These are phyloP conservation scores for Ferrisia virgata DNA, from an alignment of 2,888 invertebrate species.

Conservation along the genomic window DNA sequence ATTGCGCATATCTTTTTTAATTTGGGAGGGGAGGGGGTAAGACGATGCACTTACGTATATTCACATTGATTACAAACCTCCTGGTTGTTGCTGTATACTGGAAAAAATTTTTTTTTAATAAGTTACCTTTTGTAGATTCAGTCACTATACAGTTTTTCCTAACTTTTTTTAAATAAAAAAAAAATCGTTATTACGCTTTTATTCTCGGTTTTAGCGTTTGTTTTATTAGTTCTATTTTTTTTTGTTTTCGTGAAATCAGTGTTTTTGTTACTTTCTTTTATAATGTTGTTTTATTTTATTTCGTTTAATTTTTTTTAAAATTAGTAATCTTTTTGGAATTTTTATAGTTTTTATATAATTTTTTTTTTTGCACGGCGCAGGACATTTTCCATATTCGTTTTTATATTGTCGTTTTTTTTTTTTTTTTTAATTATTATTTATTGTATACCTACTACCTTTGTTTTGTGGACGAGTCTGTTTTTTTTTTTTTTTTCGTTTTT, in stretches of 20 bases:
- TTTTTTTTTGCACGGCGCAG: constrained; percentile 27
- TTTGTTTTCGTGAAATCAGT: constrained; percentile 32
- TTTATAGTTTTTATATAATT: constrained; percentile 24
- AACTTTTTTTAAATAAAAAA: constrained; percentile 29
- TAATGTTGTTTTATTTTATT: constrained; percentile 25
- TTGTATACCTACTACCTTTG: constrained; percentile 15
- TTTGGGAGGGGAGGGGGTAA: too few relatives aligned
- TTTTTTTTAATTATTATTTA: not conserved
- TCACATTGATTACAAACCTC: not conserved
- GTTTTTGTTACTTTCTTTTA: constrained; percentile 35
- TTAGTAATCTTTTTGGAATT: constrained; percentile 16
- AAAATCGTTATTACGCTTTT: constrained; percentile 41
- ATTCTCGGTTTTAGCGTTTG: constrained; percentile 28
- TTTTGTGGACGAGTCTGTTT: not conserved
- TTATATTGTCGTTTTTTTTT: constrained; percentile 4
- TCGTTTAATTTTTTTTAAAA: not conserved
- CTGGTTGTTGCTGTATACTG: constrained; percentile 39
- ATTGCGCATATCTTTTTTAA: constrained; percentile 4
- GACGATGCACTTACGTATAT: not conserved
- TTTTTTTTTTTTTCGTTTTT: not conserved
- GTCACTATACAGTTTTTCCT: constrained; percentile 43
- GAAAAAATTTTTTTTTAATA: constrained; percentile 22
- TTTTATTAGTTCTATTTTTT: constrained; percentile 24
- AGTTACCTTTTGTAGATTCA: constrained; percentile 44
- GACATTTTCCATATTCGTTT: constrained; percentile 26